phyloP scores from a whole-genome alignment of 2,113 vertebrate species.

The pig (Sus scrofa) region T2T-Sscrofa CM000830.6:7041001-7041500 shows the following conservation, averaged over 20 bases:
- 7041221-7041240: not conserved
- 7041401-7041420: not conserved
- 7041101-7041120: not conserved
- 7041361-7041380: accelerated
- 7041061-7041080: not conserved
- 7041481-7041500: accelerated
- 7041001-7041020: not conserved
- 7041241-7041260: not conserved
- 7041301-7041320: not conserved
- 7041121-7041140: not conserved
- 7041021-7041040: not conserved
- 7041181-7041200: not conserved
- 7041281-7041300: not conserved
- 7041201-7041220: not conserved
- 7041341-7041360: not conserved
- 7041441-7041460: too few species aligned
- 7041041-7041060: not conserved
- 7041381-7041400: not conserved
- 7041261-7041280: not conserved
- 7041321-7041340: not conserved
- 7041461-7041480: accelerated
- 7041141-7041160: not conserved
- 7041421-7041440: accelerated
- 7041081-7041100: not conserved
- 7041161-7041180: not conserved